Conservation (phyloP, 2,888 invertebrate genomes). For the Agriopis leucophaearia region DNA sequence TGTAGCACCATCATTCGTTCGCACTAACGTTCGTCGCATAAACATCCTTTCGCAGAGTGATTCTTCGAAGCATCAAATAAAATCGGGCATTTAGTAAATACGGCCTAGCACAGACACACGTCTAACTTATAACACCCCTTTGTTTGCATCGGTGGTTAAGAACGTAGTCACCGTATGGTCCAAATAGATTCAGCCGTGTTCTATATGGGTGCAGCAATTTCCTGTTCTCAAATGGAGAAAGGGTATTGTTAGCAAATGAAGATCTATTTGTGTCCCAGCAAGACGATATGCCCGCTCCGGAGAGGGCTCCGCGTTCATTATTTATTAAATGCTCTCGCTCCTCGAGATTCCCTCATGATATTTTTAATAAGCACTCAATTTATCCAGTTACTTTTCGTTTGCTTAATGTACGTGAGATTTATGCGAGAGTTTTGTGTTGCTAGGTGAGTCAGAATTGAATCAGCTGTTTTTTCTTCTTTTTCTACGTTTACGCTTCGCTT, state of each 20-base stretch:
- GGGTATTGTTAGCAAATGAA: constrained; percentile 22
- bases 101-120: too few relatives aligned
- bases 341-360: constrained; percentile 33
- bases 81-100: too few relatives aligned
- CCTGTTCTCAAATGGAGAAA: constrained; percentile 18
- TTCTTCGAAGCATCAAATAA: too few relatives aligned
- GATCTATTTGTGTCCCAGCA: constrained; percentile 29
- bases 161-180: background rate
- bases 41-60: too few relatives aligned
- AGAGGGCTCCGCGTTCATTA: constrained; percentile 20
- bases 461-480: constrained; percentile 15
- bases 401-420: constrained; percentile 21
- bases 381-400: constrained; percentile 35
- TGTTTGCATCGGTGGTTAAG: too few relatives aligned
- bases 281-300: constrained; percentile 16
- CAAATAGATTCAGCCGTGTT: background rate
- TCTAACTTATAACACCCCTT: too few relatives aligned
- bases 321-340: constrained; percentile 28
- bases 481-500: constrained; percentile 13
- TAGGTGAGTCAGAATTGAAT: constrained; percentile 7
- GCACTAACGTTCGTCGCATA: too few relatives aligned
- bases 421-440: constrained; percentile 21
- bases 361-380: constrained; percentile 37
- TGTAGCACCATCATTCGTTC: too few relatives aligned
- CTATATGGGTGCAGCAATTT: constrained; percentile 19